These are phyloP conservation scores for Platichthys flesus DNA, from an alignment of 2,113 vertebrate species.

Conservation along the genomic window DNA sequence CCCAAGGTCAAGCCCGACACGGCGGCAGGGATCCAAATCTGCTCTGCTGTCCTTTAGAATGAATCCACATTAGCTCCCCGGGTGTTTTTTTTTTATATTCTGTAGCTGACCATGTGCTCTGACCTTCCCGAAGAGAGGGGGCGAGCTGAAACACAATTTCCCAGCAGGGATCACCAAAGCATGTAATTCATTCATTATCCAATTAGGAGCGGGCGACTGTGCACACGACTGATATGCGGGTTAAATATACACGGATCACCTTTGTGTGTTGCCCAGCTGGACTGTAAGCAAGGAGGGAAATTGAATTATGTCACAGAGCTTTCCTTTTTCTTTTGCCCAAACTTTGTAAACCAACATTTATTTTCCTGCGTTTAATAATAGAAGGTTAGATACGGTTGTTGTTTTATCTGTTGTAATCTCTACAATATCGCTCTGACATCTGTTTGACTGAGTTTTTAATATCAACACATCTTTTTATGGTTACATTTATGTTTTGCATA, in stretches of 20 bases:
- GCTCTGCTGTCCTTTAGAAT: slow-evolving; percentile 36
- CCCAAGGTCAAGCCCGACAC: slow-evolving; percentile 27
- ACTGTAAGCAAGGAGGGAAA: slow-evolving; percentile 4
- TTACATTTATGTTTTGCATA: not conserved
- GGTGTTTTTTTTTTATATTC: slow-evolving; percentile 39
- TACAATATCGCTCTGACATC: too few species aligned
- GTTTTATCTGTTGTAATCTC: not conserved
- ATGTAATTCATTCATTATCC: slow-evolving; percentile 72
- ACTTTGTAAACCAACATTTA: not conserved
- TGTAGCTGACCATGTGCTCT: slow-evolving; percentile 44
- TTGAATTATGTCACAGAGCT: not conserved
- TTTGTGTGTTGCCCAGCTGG: not conserved
- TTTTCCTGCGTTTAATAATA: not conserved
- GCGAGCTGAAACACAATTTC: slow-evolving; percentile 44
- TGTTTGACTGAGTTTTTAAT: too few species aligned
- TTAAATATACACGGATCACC: slow-evolving; percentile 39
- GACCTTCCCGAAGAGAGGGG: slow-evolving; percentile 63
- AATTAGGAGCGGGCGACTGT: slow-evolving; percentile 53
- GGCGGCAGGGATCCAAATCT: slow-evolving; percentile 23
- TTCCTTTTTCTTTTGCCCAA: too few species aligned
- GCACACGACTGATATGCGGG: slow-evolving; percentile 45
- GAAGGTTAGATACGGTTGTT: not conserved
- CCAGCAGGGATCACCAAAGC: slow-evolving; percentile 70
- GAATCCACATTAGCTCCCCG: slow-evolving; percentile 46
- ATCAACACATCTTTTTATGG: too few species aligned